phyloP scores from a whole-genome alignment of 2,797 vertebrate species.

The Lacerta bilineata region DNA sequence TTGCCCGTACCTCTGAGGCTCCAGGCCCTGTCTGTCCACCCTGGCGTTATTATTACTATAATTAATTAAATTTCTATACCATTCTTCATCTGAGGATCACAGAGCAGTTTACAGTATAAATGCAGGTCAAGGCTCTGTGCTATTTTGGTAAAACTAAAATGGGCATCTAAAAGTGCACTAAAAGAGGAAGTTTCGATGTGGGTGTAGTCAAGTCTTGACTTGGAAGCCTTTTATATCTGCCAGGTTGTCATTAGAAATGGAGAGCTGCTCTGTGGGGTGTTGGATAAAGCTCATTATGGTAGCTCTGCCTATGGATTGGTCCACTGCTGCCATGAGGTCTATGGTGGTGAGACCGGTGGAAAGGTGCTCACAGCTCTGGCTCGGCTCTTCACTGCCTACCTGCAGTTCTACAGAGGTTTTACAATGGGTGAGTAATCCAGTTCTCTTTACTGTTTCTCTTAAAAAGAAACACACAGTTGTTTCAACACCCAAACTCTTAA shows the following conservation, averaged over 20 bases:
- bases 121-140: background rate
- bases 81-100: no score
- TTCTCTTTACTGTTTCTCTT: background rate
- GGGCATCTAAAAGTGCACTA: no score
- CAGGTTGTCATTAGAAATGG: constrained; percentile 93
- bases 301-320: constrained; percentile 95
- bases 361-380: constrained; percentile 93
- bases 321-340: constrained; percentile 96
- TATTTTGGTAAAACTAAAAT: background rate
- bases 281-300: constrained; percentile 98
- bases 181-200: background rate
- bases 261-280: constrained; percentile 91
- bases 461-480: background rate
- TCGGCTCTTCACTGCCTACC: constrained; percentile 95
- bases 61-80: no score
- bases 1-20: no score
- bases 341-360: constrained; percentile 93
- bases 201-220: background rate
- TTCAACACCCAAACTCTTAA: background rate
- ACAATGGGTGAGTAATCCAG: constrained; percentile 86
- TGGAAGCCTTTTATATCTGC: constrained; percentile 10
- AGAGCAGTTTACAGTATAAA: no score
- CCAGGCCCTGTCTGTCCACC: no score
- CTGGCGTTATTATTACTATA: no score
- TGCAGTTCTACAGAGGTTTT: constrained; percentile 95